Percentiles rank a stretch among this genome's conserved stretches.
Evolutionary conservation across 2,113 vertebrate genomes (phyloP).

Genomic region (Eonycteris spelaea): DNA sequence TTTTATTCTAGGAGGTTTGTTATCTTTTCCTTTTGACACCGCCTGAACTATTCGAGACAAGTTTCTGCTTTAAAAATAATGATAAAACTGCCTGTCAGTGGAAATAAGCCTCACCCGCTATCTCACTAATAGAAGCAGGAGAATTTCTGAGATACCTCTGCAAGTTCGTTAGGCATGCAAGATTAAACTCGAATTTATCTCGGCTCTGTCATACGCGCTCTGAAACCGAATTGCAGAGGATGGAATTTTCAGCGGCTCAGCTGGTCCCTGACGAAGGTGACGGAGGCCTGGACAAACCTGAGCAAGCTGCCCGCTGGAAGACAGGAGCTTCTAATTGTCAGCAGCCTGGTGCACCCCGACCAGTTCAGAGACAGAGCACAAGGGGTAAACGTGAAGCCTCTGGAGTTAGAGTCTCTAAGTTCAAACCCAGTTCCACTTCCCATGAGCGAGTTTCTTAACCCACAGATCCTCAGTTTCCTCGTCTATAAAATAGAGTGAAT

Average conservation of each 20-base stretch:
- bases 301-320: background rate
- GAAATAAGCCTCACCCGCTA: conserved; percentile 71
- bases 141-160: conserved; percentile 68
- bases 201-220: background rate
- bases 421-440: background rate
- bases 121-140: conserved; percentile 58
- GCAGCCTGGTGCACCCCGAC: background rate
- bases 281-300: background rate
- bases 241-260: background rate
- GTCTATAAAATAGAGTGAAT: background rate
- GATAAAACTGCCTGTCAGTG: conserved; percentile 78
- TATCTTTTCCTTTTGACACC: conserved; percentile 78
- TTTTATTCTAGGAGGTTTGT: conserved; percentile 74
- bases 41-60: conserved; percentile 80
- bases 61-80: conserved; percentile 80
- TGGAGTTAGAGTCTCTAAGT: background rate
- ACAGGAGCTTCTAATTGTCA: no score
- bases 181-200: conserved; percentile 63
- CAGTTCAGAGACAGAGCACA: accelerated
- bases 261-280: background rate
- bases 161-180: conserved; percentile 64
- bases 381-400: background rate
- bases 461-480: background rate
- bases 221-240: conserved; percentile 45
- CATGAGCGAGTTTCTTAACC: background rate